phyloP scores from a whole-genome alignment of 53 echinoderm and acorn worm genomes.

The Mesocentrotus franciscanus region DNA sequence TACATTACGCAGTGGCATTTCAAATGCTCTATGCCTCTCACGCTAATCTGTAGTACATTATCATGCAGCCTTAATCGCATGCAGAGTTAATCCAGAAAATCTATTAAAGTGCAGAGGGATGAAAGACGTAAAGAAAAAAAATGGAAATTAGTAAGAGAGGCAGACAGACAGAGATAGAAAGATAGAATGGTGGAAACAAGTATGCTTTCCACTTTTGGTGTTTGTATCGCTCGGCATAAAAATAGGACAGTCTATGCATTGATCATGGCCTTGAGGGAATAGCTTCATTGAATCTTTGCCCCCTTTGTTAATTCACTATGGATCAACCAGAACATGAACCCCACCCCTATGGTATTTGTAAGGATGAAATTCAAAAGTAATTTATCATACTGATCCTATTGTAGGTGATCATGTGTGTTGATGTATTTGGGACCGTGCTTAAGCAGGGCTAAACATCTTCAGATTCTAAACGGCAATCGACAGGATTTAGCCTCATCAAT shows the following conservation, averaged over 20 bases:
- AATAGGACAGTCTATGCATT: background rate
- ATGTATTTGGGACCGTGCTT: conserved; percentile 32
- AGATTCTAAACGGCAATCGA: conserved; percentile 28
- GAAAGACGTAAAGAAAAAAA: background rate
- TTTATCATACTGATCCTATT: conserved; percentile 12
- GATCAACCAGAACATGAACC: conserved; percentile 6
- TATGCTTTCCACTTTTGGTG: background rate
- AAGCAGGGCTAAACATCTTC: conserved; percentile 31
- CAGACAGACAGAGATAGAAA: background rate
- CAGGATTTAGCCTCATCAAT: conserved; percentile 51
- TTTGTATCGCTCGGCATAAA: background rate
- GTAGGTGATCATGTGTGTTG: conserved; percentile 25
- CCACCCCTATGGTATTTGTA: conserved; percentile 21
- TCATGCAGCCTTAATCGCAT: background rate
- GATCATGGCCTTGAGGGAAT: conserved; percentile 1
- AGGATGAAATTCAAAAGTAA: conserved; percentile 12
- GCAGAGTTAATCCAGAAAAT: conserved; percentile 25
- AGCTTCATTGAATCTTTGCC: background rate
- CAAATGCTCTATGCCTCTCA: background rate
- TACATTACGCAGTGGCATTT: background rate
- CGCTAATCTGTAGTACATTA: background rate
- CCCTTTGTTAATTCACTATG: conserved; percentile 7
- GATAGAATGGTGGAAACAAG: background rate
- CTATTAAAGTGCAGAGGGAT: conserved; percentile 1
- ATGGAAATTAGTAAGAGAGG: background rate